Conservation (phyloP, 1,140 invertebrate genomes). For the Drosophila malerkotliana region DNA sequence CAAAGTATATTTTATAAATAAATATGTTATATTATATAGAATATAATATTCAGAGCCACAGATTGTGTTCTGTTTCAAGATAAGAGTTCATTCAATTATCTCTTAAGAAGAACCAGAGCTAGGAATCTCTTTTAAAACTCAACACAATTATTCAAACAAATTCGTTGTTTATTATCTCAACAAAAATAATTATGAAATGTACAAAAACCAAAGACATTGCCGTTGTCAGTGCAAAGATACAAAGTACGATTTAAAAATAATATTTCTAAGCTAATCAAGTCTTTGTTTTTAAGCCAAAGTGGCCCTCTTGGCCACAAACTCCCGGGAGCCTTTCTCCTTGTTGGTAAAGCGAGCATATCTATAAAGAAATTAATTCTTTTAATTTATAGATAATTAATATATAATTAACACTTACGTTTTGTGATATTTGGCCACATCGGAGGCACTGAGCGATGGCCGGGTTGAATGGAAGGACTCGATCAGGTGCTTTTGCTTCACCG, state of each 20-base stretch:
- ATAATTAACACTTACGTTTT: constrained; percentile 62
- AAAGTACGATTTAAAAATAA: constrained; percentile 23
- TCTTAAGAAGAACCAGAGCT: not conserved
- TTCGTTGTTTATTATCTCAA: constrained; percentile 59
- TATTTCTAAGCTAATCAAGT: constrained; percentile 53
- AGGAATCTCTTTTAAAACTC: not conserved
- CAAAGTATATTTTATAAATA: not conserved
- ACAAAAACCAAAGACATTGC: constrained; percentile 33
- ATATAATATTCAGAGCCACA: not conserved
- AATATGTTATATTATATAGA: not conserved
- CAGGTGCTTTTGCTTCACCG: constrained; percentile 75
- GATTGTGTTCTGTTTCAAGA: not conserved
- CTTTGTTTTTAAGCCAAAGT: constrained; percentile 70
- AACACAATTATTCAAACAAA: constrained; percentile 26
- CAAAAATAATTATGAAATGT: constrained; percentile 38
- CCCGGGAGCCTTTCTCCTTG: constrained; percentile 75
- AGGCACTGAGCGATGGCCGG: constrained; percentile 66
- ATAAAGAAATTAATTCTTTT: not conserved
- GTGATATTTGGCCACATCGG: constrained; percentile 75
- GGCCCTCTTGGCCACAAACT: constrained; percentile 77
- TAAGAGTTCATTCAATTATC: not conserved
- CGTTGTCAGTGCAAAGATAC: constrained; percentile 21
- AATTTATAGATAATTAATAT: not conserved
- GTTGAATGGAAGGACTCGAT: constrained; percentile 72
- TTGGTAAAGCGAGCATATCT: constrained; percentile 80